Base-by-base conservation (phyloP, 2,888 invertebrate genomes). In the Epinotia bilunana region DNA sequence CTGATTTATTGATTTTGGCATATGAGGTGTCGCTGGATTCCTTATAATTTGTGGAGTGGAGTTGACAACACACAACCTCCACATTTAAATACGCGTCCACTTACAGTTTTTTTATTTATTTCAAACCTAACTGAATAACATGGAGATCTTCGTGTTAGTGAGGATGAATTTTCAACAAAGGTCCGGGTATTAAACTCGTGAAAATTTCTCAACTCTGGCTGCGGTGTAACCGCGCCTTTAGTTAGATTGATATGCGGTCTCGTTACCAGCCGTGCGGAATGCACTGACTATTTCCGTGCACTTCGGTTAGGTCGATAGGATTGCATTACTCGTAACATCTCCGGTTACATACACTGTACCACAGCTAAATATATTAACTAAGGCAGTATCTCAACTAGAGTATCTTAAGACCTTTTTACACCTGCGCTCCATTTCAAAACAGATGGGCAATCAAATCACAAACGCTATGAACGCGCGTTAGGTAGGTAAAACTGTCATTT, bases 211-310 rank as follows among this genome's bases (percentile, higher is more conserved):
- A 68, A 18, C 39, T 9, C 68, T 67, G 67, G 39, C 57, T 43
- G 39, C 68, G 43, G 57, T 33, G 68, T 58, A 68, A 57, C 18
- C 20, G 13, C 13, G 20, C 43, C 68, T 68, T 68, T 68, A 58
- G 67, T 67, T 39, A 55, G 68, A 62, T 43, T 62, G 62, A 62
- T 62, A 43, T 62, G 62, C 62, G 62, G 62, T 43, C 43, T 62
- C 43, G 62, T 62, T 62, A 61, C 61, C 11, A 43, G 18, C 20
- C 61, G 28, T 9, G 13, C n/a, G 62, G 18, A 62, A 62, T 62
- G 62, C 62, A 43, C 18, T 43, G n/a, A 43, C n/a, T 7, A 61
- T 61, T 61, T 61, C 18, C 11, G 18, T 62, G 62, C 43, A 62
- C 43, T 62, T 62, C 18, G 43, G 43, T 2, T n/a, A n/a, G 18